These are phyloP conservation scores for Hypotaenidia okinawae DNA, from an alignment of 2,797 vertebrate species.

Conservation along the genomic window DNA sequence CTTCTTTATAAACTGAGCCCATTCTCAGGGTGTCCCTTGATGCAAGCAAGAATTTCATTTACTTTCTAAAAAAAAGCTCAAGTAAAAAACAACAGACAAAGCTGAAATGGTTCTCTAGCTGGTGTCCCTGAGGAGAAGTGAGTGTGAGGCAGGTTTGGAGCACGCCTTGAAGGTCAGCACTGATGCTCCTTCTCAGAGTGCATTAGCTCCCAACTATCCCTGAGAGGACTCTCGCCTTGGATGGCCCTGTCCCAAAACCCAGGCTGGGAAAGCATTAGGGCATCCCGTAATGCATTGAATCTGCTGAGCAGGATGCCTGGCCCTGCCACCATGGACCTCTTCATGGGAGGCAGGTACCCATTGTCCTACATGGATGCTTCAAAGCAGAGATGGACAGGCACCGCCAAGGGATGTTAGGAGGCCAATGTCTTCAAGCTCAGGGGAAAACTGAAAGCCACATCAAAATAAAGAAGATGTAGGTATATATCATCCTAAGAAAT, in stretches of 20 bases:
- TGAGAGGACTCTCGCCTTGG: not conserved
- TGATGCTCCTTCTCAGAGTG: not conserved
- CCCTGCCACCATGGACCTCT: not conserved
- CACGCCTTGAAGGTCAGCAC: not conserved
- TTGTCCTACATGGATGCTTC: not conserved
- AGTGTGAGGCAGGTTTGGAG: not conserved
- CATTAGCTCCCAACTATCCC: not conserved
- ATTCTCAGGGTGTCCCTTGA: not conserved
- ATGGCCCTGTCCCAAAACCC: not conserved
- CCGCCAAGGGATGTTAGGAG: rapidly evolving
- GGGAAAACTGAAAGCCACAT: not conserved
- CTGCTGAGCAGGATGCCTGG: rapidly evolving
- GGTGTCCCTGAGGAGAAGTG: not conserved
- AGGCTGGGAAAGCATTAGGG: not conserved
- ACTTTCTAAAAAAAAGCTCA: not conserved
- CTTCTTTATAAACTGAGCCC: not conserved
- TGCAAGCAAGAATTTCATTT: not conserved
- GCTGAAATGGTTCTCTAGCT: not conserved
- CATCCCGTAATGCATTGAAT: rapidly evolving
- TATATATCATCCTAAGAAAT: not conserved
- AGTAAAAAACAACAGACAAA: not conserved
- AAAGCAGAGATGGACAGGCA: not conserved
- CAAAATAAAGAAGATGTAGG: not conserved
- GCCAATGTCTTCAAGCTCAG: not conserved
- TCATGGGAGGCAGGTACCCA: rapidly evolving